phyloP scores from a whole-genome alignment of 1,140 invertebrate genomes.

The Littorina saxatilis region DNA sequence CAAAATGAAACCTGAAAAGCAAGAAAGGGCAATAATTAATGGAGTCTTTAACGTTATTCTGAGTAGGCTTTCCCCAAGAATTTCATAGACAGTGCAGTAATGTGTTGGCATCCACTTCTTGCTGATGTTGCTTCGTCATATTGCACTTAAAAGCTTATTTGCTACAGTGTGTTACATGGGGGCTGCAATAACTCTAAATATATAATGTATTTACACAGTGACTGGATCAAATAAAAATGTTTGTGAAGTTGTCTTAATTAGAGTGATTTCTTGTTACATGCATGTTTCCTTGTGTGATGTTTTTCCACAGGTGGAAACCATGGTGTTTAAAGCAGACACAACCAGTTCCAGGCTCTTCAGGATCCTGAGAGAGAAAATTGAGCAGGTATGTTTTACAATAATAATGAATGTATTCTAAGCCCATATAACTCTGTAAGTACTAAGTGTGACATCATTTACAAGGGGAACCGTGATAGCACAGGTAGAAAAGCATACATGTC shows the following conservation, averaged over 20 bases:
- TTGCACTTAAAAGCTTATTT: not conserved
- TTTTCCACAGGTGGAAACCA: conserved; percentile 60
- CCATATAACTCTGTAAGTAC: not conserved
- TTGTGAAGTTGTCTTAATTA: not conserved
- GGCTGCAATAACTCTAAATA: not conserved
- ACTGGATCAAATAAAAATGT: not conserved
- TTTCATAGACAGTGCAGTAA: too few species aligned
- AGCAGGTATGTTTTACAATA: not conserved
- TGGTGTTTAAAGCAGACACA: conserved; percentile 59
- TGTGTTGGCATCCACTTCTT: too few species aligned
- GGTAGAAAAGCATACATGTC: too few species aligned
- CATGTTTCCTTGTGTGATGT: not conserved
- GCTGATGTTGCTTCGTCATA: not conserved
- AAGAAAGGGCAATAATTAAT: not conserved
- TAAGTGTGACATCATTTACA: not conserved
- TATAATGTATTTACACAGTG: not conserved
- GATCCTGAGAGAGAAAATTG: not conserved
- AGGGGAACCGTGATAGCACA: too few species aligned
- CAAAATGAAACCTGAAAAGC: not conserved
- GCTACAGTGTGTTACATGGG: not conserved
- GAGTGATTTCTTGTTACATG: not conserved
- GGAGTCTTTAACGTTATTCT: not conserved
- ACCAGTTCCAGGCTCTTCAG: conserved; percentile 58
- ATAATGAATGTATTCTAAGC: not conserved
- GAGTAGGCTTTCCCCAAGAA: not conserved